These are phyloP conservation scores for Holotrichia oblita DNA, from an alignment of 1,140 invertebrate genomes.

Conservation along the genomic window DNA sequence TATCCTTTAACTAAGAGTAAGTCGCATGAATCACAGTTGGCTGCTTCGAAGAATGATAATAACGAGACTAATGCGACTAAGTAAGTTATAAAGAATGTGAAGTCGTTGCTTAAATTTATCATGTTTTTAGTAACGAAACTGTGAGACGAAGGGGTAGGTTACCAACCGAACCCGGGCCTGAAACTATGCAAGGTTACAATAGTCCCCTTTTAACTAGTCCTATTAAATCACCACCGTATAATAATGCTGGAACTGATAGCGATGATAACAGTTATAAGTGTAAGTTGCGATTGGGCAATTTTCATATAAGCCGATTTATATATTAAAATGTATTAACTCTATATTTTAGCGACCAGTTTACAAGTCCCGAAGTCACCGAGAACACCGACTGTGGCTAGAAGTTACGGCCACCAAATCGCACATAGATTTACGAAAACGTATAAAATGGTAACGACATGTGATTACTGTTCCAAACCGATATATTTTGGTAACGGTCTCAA, in stretches of 20 bases:
- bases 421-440: constrained; percentile 91
- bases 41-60: constrained; percentile 69
- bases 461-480: constrained; percentile 92
- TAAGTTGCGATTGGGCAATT: too few species aligned
- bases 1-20: constrained; percentile 85
- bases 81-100: constrained; percentile 44
- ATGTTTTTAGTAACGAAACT: constrained; percentile 16
- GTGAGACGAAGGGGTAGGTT: constrained; percentile 67
- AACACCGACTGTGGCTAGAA: constrained; percentile 75
- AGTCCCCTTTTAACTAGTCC: constrained; percentile 69
- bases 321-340: too few species aligned
- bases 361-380: constrained; percentile 64
- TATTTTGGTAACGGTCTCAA: constrained; percentile 85
- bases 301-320: too few species aligned
- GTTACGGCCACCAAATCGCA: constrained; percentile 90
- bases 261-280: constrained; percentile 69
- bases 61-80: constrained; percentile 57
- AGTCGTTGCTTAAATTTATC: background rate
- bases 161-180: constrained; percentile 75
- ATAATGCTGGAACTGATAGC: constrained; percentile 63
- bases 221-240: constrained; percentile 72
- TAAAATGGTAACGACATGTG: constrained; percentile 89
- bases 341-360: constrained; percentile 50
- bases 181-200: constrained; percentile 64
- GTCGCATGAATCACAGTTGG: constrained; percentile 91